A percentile compares a stretch with the other conserved stretches of the same genome.
phyloP scores from a whole-genome alignment of 1,140 invertebrate species.

The Tribolium madens region DNA sequence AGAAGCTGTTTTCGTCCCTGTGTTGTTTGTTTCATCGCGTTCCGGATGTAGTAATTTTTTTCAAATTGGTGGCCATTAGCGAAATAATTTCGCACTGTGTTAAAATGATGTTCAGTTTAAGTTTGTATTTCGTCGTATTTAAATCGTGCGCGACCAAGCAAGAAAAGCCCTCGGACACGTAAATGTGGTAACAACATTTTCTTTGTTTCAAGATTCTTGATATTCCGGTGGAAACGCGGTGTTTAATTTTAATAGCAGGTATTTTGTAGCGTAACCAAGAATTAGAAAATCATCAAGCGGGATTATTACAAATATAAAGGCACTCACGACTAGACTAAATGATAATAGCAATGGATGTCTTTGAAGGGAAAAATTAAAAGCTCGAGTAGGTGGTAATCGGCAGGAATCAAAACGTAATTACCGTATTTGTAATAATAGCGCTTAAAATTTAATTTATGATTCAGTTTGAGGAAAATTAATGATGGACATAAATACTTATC shows the following conservation, averaged over 20 bases:
- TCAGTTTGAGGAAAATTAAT: not conserved
- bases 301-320: slow-evolving; percentile 14
- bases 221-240: slow-evolving; percentile 3
- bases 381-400: not conserved
- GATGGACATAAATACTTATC: not conserved
- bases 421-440: too few species aligned
- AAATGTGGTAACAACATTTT: slow-evolving; percentile 15
- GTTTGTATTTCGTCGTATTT: not conserved
- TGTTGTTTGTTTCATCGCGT: too few species aligned
- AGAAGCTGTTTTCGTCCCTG: too few species aligned
- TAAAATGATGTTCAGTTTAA: not conserved
- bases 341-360: slow-evolving; percentile 17
- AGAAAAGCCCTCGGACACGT: not conserved
- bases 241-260: slow-evolving; percentile 35
- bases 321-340: slow-evolving; percentile 11
- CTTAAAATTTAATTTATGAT: not conserved
- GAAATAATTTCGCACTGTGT: not conserved
- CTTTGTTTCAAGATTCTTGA: slow-evolving; percentile 17
- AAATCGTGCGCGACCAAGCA: slow-evolving; percentile 1
- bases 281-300: slow-evolving; percentile 36
- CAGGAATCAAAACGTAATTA: too few species aligned
- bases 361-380: not conserved
- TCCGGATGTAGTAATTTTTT: too few species aligned
- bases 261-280: slow-evolving; percentile 7
- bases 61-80: not conserved